Evolutionary conservation across 2,888 invertebrate species (phyloP).

Genomic region (Allacma fusca): DNA sequence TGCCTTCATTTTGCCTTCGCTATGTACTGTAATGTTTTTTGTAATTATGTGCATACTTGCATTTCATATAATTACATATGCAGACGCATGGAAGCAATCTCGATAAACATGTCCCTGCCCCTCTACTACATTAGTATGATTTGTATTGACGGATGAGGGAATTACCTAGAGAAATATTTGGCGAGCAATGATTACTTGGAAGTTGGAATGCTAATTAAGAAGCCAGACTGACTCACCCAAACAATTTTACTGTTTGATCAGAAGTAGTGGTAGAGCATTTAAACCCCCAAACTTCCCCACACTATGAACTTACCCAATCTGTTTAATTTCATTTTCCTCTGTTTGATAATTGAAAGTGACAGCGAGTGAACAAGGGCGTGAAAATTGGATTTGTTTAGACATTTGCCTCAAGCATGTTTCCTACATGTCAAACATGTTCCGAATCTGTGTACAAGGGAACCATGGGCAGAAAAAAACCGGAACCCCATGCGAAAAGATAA

Average conservation of each 20-base stretch:
- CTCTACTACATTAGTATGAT: too few species aligned
- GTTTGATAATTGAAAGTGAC: constrained; percentile 34
- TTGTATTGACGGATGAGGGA: too few species aligned
- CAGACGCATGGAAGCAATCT: too few species aligned
- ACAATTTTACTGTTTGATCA: neutral
- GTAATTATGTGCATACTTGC: too few species aligned
- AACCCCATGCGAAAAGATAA: neutral
- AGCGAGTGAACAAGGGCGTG: constrained; percentile 34
- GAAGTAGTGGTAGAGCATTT: neutral
- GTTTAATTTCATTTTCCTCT: constrained; percentile 33
- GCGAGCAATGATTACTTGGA: too few species aligned
- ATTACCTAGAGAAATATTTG: too few species aligned
- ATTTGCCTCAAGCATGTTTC: constrained; percentile 37
- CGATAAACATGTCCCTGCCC: too few species aligned
- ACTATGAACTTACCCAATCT: neutral
- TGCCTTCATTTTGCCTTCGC: neutral
- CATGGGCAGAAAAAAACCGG: neutral
- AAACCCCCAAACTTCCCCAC: neutral
- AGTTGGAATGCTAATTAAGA: too few species aligned
- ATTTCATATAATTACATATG: too few species aligned
- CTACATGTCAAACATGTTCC: neutral
- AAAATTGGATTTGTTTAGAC: constrained; percentile 40
- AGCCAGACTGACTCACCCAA: neutral
- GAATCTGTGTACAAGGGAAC: neutral
- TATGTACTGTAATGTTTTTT: too few species aligned